These are phyloP conservation scores for Zaprionus kolodkinae DNA, from an alignment of 1,140 invertebrate genomes.

Conservation along the genomic window DNA sequence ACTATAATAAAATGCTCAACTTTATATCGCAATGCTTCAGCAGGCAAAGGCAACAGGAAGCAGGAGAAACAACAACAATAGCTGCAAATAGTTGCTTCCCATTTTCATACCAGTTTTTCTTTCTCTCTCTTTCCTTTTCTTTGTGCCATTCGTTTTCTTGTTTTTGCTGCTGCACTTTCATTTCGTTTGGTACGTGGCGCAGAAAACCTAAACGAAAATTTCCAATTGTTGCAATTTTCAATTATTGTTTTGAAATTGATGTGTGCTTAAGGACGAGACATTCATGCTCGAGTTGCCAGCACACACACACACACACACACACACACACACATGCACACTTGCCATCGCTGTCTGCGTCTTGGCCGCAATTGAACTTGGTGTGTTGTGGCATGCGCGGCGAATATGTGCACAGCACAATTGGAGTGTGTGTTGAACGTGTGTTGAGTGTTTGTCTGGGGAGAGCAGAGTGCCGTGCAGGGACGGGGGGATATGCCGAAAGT, in stretches of 20 bases:
- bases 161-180: conserved; percentile 35
- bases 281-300: conserved; percentile 56
- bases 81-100: conserved; percentile 32
- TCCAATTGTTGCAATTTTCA: conserved; percentile 67
- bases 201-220: conserved; percentile 45
- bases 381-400: conserved; percentile 40
- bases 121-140: conserved; percentile 2
- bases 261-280: conserved; percentile 65
- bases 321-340: conserved; percentile 19
- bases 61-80: conserved; percentile 25
- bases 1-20: conserved; percentile 45
- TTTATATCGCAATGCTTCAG: conserved; percentile 26
- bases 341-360: conserved; percentile 21
- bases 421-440: conserved; percentile 62
- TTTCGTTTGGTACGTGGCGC: conserved; percentile 45
- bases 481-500: not conserved
- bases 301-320: conserved; percentile 22
- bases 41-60: conserved; percentile 38
- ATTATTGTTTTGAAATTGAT: conserved; percentile 69
- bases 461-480: not conserved
- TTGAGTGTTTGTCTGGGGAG: conserved; percentile 24
- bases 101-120: conserved; percentile 31
- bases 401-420: conserved; percentile 54
- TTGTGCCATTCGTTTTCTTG: conserved; percentile 3
- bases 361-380: conserved; percentile 33